Conservation (phyloP, 1,140 invertebrate genomes). For the Drosophila novamexicana region DNA sequence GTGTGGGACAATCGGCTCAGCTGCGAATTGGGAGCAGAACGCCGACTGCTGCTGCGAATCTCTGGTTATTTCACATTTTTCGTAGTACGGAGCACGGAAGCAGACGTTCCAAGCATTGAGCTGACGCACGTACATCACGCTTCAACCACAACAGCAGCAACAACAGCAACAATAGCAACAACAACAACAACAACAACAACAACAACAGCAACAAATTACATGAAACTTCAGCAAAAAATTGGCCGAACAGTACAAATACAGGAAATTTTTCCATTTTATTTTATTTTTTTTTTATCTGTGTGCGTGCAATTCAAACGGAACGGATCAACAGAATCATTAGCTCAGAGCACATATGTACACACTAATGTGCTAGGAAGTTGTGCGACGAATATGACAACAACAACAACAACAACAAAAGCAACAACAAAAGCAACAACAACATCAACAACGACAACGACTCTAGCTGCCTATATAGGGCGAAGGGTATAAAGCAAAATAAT, state of each 20-base stretch:
- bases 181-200: slow-evolving; percentile 15
- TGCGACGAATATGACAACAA: background rate
- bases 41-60: slow-evolving; percentile 42
- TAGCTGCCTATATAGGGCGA: background rate
- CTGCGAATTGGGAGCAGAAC: slow-evolving; percentile 37
- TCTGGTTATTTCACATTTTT: slow-evolving; percentile 46
- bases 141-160: slow-evolving; percentile 3
- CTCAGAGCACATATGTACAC: slow-evolving; percentile 1
- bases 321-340: slow-evolving; percentile 7
- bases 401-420: background rate
- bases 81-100: slow-evolving; percentile 44
- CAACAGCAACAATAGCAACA: slow-evolving; percentile 1
- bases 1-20: slow-evolving; percentile 25
- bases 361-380: background rate
- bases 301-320: background rate
- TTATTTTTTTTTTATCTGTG: background rate
- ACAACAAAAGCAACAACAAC: background rate
- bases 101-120: slow-evolving; percentile 39
- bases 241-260: slow-evolving; percentile 16
- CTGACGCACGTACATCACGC: slow-evolving; percentile 36
- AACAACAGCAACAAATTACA: slow-evolving; percentile 14
- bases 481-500: slow-evolving; percentile 3
- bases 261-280: background rate
- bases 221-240: slow-evolving; percentile 10
- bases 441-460: background rate